Conservation (phyloP, 2,797 vertebrate species). For the Graptemys geographica region DNA sequence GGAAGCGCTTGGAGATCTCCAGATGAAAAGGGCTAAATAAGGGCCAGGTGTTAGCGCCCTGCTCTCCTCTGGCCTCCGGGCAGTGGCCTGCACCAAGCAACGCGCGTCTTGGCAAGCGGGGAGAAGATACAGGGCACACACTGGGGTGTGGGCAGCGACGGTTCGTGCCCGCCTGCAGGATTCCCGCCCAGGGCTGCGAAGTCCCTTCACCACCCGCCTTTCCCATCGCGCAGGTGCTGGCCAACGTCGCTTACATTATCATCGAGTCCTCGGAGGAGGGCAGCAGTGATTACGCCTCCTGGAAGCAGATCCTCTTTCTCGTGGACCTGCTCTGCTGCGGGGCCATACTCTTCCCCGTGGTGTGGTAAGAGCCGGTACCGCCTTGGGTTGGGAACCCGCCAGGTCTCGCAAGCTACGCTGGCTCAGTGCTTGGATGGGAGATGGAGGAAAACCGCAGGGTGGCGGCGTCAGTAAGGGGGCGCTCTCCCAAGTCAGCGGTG, state of each 20-base stretch:
- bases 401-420: background rate
- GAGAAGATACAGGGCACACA: background rate
- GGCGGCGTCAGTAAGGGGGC: background rate
- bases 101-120: background rate
- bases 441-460: background rate
- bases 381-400: background rate
- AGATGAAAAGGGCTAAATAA: background rate
- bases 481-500: background rate
- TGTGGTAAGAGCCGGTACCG: slow-evolving; percentile 79
- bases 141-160: background rate
- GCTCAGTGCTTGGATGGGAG: background rate
- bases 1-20: background rate
- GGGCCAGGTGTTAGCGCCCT: background rate
- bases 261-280: slow-evolving; percentile 89
- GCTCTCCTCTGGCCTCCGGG: background rate
- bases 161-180: too few species aligned
- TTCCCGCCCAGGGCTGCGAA: rapidly evolving
- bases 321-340: slow-evolving; percentile 91
- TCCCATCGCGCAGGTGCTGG: slow-evolving; percentile 60
- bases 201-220: rapidly evolving
- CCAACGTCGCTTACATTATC: slow-evolving; percentile 88
- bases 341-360: slow-evolving; percentile 89
- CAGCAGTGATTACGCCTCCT: slow-evolving; percentile 85
- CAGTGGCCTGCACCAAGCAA: rapidly evolving
- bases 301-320: slow-evolving; percentile 90